Conservation (phyloP, 2,797 vertebrate genomes). For the Thamnophis elegans region DNA sequence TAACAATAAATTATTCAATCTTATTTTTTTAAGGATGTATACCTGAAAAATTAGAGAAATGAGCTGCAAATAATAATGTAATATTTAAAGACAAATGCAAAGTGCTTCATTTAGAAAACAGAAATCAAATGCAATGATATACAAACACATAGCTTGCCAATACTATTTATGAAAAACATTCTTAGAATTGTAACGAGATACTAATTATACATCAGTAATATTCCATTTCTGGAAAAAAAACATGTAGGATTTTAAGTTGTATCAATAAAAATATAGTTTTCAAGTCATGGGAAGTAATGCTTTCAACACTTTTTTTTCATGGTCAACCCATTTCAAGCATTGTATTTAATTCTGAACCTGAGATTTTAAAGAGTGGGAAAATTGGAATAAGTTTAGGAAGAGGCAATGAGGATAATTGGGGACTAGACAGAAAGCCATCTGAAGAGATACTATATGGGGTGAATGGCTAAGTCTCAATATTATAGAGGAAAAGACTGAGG, state of each 20-base stretch:
- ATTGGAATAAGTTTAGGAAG: not conserved
- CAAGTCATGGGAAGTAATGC: not conserved
- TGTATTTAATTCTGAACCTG: not conserved
- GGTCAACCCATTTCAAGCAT: not conserved
- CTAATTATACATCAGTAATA: not conserved
- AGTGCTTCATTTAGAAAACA: not conserved
- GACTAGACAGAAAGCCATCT: not conserved
- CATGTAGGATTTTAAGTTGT: not conserved
- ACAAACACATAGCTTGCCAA: not conserved
- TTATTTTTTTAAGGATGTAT: not conserved
- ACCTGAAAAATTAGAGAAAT: not conserved
- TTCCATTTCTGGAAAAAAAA: not conserved
- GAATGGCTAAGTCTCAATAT: not conserved
- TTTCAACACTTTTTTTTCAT: not conserved
- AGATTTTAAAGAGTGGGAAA: not conserved
- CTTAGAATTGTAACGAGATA: not conserved
- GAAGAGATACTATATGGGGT: not conserved
- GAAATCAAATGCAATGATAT: not conserved
- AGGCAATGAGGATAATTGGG: not conserved
- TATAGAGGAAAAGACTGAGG: not conserved
- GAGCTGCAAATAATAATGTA: not conserved
- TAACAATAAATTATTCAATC: not conserved
- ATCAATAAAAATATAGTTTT: not conserved
- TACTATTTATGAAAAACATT: not conserved
- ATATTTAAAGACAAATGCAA: not conserved